Conservation (phyloP, 2,113 vertebrate genomes). For the Fukomys damarensis region DNA sequence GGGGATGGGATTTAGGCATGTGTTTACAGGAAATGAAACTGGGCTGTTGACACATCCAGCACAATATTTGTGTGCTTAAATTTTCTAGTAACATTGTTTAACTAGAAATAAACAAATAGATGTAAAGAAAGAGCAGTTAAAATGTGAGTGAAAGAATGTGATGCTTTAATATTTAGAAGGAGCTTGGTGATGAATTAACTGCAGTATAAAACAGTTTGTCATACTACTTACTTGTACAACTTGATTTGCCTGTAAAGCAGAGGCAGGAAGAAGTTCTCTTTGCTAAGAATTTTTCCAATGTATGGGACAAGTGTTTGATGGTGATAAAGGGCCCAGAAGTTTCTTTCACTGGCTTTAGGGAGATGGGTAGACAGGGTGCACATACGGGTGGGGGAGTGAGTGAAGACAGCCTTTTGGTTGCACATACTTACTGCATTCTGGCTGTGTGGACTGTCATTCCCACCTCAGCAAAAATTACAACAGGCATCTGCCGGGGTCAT, state of each 20-base stretch:
- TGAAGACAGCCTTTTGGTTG: background rate
- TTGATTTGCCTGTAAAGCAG: background rate
- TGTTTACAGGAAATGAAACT: background rate
- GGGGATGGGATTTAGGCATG: background rate
- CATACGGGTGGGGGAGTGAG: background rate
- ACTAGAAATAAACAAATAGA: background rate
- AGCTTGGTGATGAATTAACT: background rate
- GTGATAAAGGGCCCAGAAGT: background rate
- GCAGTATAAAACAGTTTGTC: background rate
- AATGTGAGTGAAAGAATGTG: background rate
- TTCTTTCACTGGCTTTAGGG: background rate
- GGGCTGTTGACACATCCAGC: background rate
- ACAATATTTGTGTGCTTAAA: background rate
- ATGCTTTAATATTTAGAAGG: background rate
- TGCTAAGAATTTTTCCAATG: background rate
- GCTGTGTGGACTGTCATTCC: background rate
- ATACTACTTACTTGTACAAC: background rate
- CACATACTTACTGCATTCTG: background rate
- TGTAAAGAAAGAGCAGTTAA: background rate
- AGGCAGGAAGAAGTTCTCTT: background rate
- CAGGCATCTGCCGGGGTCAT: constrained; percentile 30
- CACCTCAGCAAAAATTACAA: background rate
- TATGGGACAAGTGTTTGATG: background rate
- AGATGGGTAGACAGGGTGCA: fast-evolving
- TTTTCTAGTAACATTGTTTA: background rate